Evolutionary conservation across 2,888 invertebrate species (phyloP).

Genomic region (Leptopterna dolabrata): DNA sequence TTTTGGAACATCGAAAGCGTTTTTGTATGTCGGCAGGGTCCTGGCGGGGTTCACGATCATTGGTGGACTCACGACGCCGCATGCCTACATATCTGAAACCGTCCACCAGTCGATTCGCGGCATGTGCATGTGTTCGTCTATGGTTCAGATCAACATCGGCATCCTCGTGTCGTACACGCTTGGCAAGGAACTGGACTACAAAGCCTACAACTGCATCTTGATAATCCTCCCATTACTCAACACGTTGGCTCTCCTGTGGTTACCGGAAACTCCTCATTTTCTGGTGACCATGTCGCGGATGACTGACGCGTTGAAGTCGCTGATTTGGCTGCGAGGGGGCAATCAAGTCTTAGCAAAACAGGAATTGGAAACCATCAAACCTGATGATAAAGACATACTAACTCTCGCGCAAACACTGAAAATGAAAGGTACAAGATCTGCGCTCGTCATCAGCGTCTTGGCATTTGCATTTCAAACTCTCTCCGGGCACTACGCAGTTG

Average conservation of each 20-base stretch:
- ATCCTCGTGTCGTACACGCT: slow-evolving; percentile 30
- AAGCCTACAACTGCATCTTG: slow-evolving; percentile 11
- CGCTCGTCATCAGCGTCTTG: slow-evolving; percentile 5
- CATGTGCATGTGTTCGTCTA: background rate
- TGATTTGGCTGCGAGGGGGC: slow-evolving; percentile 28
- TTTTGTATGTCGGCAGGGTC: background rate
- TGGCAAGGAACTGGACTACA: background rate
- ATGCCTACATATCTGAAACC: slow-evolving; percentile 33
- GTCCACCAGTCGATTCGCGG: slow-evolving; percentile 44
- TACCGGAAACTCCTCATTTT: slow-evolving; percentile 39
- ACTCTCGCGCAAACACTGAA: background rate
- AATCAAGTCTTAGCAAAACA: background rate
- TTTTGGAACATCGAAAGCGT: background rate
- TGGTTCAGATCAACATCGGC: slow-evolving; percentile 12
- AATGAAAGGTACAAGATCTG: background rate
- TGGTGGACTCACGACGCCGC: background rate
- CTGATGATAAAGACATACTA: background rate
- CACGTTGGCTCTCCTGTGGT: background rate
- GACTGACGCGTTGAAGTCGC: background rate
- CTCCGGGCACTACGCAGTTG: slow-evolving; percentile 13
- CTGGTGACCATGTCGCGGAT: background rate
- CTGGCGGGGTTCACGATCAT: background rate
- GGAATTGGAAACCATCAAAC: background rate
- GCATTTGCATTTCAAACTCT: slow-evolving; percentile 9
- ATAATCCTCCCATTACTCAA: background rate